phyloP scores from a whole-genome alignment of 2,797 vertebrate species.

The Enteromius fasciolatus region DNA sequence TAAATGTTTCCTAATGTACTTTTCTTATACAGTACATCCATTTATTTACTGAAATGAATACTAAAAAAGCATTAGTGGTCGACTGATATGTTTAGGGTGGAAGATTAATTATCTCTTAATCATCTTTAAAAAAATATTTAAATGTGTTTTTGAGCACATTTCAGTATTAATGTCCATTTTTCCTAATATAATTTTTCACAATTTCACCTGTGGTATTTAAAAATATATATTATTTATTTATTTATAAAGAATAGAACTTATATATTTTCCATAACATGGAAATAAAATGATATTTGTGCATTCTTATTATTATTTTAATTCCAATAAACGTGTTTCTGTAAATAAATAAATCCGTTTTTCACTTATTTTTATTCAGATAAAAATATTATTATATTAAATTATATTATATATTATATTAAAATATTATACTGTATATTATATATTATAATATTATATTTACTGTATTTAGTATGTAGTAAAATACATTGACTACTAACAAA shows the following conservation, averaged over 20 bases:
- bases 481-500: no score
- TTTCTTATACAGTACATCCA: slow-evolving; percentile 1
- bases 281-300: background rate
- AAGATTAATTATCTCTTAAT: background rate
- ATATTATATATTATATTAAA: no score
- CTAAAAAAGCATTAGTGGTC: background rate
- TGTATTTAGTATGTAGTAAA: background rate
- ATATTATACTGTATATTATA: no score
- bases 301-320: no score
- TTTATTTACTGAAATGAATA: background rate
- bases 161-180: background rate
- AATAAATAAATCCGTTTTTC: no score
- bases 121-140: background rate
- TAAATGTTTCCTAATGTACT: background rate
- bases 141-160: background rate
- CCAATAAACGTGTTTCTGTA: no score
- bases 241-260: background rate
- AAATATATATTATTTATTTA: no score
- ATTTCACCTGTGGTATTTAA: background rate
- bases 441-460: no score
- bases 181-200: background rate
- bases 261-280: background rate
- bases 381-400: no score
- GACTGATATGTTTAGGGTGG: background rate
- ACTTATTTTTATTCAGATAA: no score